Conservation (phyloP, 92 coral and sea anemone species). For the Bergia sp. region DNA sequence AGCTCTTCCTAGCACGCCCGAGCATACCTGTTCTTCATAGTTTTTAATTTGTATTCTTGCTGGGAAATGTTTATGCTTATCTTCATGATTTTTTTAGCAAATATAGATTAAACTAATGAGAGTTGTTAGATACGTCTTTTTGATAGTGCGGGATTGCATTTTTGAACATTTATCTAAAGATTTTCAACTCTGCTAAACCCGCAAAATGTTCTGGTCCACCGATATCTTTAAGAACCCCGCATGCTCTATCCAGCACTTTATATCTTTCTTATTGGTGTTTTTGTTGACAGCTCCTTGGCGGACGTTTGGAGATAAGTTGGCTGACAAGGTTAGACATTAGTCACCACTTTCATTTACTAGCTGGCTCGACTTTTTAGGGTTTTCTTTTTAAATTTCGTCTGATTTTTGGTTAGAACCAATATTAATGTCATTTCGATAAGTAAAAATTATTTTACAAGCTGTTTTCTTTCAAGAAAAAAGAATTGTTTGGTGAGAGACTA, state of each 20-base stretch:
- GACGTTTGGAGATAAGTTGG: conserved; percentile 8
- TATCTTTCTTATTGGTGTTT: neutral
- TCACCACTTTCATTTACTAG: neutral
- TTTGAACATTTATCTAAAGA: too few relatives aligned
- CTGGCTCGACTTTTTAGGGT: too few relatives aligned
- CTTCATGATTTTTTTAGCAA: neutral
- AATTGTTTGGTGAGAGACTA: too few relatives aligned
- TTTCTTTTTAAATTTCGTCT: too few relatives aligned
- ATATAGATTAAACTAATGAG: neutral
- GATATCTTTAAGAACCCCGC: neutral
- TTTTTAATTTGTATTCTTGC: neutral
- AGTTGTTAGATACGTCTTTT: neutral
- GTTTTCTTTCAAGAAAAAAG: too few relatives aligned
- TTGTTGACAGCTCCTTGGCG: conserved; percentile 45
- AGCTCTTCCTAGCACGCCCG: too few relatives aligned
- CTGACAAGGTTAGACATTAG: neutral
- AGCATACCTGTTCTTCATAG: too few relatives aligned
- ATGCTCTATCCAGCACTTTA: neutral
- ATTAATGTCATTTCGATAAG: too few relatives aligned
- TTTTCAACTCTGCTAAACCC: neutral
- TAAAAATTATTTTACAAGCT: too few relatives aligned
- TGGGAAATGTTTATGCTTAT: neutral
- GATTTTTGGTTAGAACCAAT: too few relatives aligned
- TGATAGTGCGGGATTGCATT: neutral
- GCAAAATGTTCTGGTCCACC: neutral